These are phyloP conservation scores for Andrena camellia DNA, from an alignment of 2,888 invertebrate species.

Conservation along the genomic window DNA sequence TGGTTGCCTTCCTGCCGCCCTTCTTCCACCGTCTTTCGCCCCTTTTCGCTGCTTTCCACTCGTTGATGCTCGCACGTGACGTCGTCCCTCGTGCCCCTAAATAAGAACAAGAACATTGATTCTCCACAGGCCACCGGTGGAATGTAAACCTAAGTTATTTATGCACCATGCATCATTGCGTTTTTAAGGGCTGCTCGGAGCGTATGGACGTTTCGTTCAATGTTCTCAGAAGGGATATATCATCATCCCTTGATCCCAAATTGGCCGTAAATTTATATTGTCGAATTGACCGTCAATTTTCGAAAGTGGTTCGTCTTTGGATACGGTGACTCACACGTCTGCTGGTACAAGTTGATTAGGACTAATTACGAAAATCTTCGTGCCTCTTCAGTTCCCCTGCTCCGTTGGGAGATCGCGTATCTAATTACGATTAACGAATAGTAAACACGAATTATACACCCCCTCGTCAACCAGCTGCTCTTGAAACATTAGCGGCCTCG, in stretches of 20 bases:
- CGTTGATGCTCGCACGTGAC: not conserved
- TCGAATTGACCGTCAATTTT: slow-evolving; percentile 15
- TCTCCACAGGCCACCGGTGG: not conserved
- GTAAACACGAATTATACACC: not conserved
- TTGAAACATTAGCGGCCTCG: not conserved
- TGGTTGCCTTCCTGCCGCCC: slow-evolving; percentile 1
- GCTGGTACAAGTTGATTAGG: too few species aligned
- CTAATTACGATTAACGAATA: too few species aligned
- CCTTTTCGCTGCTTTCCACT: not conserved
- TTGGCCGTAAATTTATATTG: too few species aligned
- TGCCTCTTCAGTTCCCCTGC: too few species aligned
- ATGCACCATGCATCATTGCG: slow-evolving; percentile 40
- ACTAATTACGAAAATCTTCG: too few species aligned
- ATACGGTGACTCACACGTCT: not conserved
- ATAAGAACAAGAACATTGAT: slow-evolving; percentile 17
- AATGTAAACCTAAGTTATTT: slow-evolving; percentile 45
- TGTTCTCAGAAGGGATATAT: slow-evolving; percentile 21
- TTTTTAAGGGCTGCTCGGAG: not conserved
- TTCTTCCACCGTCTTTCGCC: not conserved
- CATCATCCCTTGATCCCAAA: too few species aligned
- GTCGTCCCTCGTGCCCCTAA: not conserved
- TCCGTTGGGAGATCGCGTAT: too few species aligned
- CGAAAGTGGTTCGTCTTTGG: not conserved
- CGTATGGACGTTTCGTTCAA: slow-evolving; percentile 23
- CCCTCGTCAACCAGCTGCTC: slow-evolving; percentile 9